Conservation (phyloP, 2,888 invertebrate genomes). For the Rhamphomyia laevipes region DNA sequence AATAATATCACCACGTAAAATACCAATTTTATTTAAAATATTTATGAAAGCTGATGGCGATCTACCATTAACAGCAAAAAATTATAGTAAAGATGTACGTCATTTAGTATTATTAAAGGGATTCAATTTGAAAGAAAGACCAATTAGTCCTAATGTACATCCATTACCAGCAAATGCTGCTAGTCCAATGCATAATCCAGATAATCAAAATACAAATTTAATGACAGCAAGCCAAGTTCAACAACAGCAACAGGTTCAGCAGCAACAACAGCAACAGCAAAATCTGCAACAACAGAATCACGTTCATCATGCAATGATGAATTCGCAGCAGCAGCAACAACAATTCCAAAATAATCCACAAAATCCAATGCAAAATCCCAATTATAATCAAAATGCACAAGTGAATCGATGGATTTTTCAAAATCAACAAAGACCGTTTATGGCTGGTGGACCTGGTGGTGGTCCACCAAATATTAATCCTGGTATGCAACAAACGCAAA, state of each 20-base stretch:
- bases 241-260: slow-evolving; percentile 9
- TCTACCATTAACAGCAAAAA: slow-evolving; percentile 68
- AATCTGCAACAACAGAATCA: slow-evolving; percentile 17
- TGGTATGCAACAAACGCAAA: slow-evolving; percentile 24
- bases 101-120: slow-evolving; percentile 69
- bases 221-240: slow-evolving; percentile 15
- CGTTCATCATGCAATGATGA: not conserved
- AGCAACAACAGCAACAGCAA: slow-evolving; percentile 23
- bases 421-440: slow-evolving; percentile 17
- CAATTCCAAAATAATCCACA: slow-evolving; percentile 32
- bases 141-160: slow-evolving; percentile 43
- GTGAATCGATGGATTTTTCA: slow-evolving; percentile 29
- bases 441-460: not conserved
- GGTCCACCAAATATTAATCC: slow-evolving; percentile 11
- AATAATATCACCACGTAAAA: slow-evolving; percentile 77
- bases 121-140: slow-evolving; percentile 57
- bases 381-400: slow-evolving; percentile 26
- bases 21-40: slow-evolving; percentile 71
- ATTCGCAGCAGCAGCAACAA: slow-evolving; percentile 24
- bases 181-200: slow-evolving; percentile 17
- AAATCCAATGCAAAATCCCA: slow-evolving; percentile 27
- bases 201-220: slow-evolving; percentile 10
- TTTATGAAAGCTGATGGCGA: slow-evolving; percentile 88
- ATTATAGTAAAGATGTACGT: slow-evolving; percentile 80
- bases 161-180: slow-evolving; percentile 19